Percentiles rank a stretch among this genome's conserved stretches.
Evolutionary conservation across 2,888 invertebrate genomes (phyloP).

Genomic region (Smittia aterrima): DNA sequence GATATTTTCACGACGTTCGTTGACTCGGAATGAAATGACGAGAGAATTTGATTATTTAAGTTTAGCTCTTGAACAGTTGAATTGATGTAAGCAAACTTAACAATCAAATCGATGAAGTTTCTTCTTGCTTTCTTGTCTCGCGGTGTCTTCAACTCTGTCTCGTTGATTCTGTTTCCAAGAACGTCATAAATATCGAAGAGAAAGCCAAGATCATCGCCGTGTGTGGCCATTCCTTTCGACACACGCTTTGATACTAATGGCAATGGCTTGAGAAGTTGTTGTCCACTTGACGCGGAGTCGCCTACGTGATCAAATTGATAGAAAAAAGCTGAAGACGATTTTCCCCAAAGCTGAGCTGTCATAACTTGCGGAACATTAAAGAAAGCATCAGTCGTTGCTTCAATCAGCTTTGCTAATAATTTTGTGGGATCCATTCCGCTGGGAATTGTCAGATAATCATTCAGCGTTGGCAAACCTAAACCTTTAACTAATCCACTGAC

Average conservation of each 20-base stretch:
- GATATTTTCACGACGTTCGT: slow-evolving; percentile 60
- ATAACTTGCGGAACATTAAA: slow-evolving; percentile 75
- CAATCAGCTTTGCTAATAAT: slow-evolving; percentile 50
- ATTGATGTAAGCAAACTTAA: slow-evolving; percentile 60
- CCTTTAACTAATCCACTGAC: not conserved
- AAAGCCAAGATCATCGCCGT: slow-evolving; percentile 72
- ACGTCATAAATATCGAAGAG: slow-evolving; percentile 66
- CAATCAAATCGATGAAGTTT: slow-evolving; percentile 64
- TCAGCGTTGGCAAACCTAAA: slow-evolving; percentile 46
- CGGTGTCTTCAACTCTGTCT: slow-evolving; percentile 46
- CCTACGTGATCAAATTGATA: slow-evolving; percentile 74
- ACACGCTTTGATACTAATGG: slow-evolving; percentile 59
- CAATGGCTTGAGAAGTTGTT: slow-evolving; percentile 64
- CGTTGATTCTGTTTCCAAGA: slow-evolving; percentile 58
- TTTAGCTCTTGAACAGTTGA: slow-evolving; percentile 50
- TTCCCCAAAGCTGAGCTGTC: slow-evolving; percentile 69
- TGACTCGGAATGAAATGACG: slow-evolving; percentile 52
- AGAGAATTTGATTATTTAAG: slow-evolving; percentile 47
- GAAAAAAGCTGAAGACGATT: slow-evolving; percentile 61
- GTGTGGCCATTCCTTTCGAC: slow-evolving; percentile 56
- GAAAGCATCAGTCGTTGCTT: slow-evolving; percentile 64
- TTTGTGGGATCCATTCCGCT: slow-evolving; percentile 48
- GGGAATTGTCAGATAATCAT: slow-evolving; percentile 50
- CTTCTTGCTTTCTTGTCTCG: slow-evolving; percentile 66
- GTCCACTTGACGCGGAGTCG: slow-evolving; percentile 60